Evolutionary conservation across 2,113 vertebrate species (phyloP).

Genomic region (Ptychochromis oligacanthus): DNA sequence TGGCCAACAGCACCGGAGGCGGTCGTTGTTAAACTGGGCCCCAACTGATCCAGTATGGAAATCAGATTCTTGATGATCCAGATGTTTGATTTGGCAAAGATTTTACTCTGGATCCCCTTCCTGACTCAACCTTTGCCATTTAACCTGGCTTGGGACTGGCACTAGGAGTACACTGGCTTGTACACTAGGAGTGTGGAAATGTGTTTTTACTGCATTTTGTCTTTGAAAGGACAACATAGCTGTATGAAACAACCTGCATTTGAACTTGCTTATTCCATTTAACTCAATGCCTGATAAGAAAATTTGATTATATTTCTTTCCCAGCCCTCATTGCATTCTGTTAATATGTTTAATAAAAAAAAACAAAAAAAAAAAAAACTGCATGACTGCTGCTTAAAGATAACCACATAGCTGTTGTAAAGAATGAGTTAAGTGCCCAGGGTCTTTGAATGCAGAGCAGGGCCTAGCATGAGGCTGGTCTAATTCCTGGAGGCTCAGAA

Average conservation of each 20-base stretch:
- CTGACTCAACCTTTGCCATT: no score
- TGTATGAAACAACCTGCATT: neutral
- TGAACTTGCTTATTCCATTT: neutral
- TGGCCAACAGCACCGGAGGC: no score
- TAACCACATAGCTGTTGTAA: neutral
- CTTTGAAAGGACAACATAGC: neutral
- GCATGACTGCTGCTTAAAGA: neutral
- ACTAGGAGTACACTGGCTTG: no score
- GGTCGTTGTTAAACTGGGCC: no score
- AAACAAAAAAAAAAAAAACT: no score
- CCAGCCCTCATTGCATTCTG: neutral
- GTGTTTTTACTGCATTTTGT: neutral
- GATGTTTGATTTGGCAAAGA: no score
- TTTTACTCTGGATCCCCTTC: no score
- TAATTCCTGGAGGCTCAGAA: neutral
- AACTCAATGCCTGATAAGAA: neutral
- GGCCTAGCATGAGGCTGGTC: neutral
- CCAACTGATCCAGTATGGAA: no score
- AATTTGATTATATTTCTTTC: neutral
- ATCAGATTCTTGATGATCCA: no score
- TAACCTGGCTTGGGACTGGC: no score
- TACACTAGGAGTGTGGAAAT: no score
- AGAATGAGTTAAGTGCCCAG: neutral
- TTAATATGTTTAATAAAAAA: neutral
- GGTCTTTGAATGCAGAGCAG: neutral